These are phyloP conservation scores for Emydocephalus ijimae DNA, from an alignment of 2,113 vertebrate species.

Conservation along the genomic window DNA sequence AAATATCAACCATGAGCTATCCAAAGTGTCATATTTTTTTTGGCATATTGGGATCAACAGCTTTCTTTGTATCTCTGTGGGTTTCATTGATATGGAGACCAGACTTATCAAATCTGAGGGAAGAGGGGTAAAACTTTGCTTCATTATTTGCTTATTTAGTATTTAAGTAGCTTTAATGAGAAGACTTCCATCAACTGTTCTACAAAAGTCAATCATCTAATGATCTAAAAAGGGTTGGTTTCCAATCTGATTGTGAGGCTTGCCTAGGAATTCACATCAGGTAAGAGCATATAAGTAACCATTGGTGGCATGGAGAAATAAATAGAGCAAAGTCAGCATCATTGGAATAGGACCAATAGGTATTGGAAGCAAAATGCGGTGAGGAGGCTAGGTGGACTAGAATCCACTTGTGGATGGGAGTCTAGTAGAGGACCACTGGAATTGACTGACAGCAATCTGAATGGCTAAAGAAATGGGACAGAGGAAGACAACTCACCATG, in stretches of 20 bases:
- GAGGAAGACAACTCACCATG: not conserved
- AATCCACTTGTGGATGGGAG: not conserved
- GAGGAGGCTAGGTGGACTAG: not conserved
- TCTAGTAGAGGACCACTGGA: not conserved
- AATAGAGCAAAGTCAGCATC: not conserved
- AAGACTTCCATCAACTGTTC: not conserved
- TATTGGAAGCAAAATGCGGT: not conserved
- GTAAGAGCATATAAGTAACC: not conserved
- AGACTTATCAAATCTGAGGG: not conserved
- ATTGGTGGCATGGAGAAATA: not conserved
- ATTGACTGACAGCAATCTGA: not conserved
- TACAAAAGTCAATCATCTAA: not conserved
- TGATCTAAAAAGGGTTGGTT: not conserved
- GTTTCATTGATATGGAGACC: not conserved
- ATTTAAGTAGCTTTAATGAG: not conserved
- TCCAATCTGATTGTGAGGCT: not conserved
- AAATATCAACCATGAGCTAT: not conserved
- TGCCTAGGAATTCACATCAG: not conserved
- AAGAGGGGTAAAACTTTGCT: not conserved
- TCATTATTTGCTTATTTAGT: not conserved
- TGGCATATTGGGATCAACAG: not conserved
- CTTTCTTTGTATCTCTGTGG: not conserved
- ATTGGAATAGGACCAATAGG: not conserved
- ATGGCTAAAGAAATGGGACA: not conserved
- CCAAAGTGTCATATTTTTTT: not conserved